These are phyloP conservation scores for Tuberolachnus salignus DNA, from an alignment of 2,888 invertebrate species.

Conservation along the genomic window DNA sequence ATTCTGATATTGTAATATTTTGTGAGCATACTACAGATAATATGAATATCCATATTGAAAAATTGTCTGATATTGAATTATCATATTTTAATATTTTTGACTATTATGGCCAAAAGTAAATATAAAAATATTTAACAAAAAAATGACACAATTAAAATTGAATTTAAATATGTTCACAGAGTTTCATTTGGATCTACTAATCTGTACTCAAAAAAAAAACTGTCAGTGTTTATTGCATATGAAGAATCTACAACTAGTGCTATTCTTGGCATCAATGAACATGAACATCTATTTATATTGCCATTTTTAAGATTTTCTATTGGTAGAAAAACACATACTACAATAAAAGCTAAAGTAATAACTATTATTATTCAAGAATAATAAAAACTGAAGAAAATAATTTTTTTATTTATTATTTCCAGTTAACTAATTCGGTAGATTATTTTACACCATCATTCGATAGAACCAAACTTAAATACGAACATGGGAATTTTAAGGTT, in stretches of 20 bases:
- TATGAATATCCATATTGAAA: neutral
- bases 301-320: slow-evolving; percentile 33
- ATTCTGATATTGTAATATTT: slow-evolving; percentile 17
- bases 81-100: neutral
- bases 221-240: neutral
- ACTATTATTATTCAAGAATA: neutral
- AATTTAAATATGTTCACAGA: slow-evolving; percentile 6
- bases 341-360: slow-evolving; percentile 43
- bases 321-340: slow-evolving; percentile 1
- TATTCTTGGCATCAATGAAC: neutral
- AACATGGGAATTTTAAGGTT: neutral
- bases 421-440: neutral
- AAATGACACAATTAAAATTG: neutral
- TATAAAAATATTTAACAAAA: neutral
- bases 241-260: too few relatives aligned
- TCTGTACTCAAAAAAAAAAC: neutral
- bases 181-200: slow-evolving; percentile 14
- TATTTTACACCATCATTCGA: neutral
- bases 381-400: neutral
- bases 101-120: neutral
- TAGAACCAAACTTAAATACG: slow-evolving; percentile 19
- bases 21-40: too few relatives aligned
- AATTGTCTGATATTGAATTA: neutral
- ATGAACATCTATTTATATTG: slow-evolving; percentile 28
- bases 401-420: slow-evolving; percentile 9